phyloP scores from a whole-genome alignment of 1,140 invertebrate genomes.

The Geopemphigus sp. region DNA sequence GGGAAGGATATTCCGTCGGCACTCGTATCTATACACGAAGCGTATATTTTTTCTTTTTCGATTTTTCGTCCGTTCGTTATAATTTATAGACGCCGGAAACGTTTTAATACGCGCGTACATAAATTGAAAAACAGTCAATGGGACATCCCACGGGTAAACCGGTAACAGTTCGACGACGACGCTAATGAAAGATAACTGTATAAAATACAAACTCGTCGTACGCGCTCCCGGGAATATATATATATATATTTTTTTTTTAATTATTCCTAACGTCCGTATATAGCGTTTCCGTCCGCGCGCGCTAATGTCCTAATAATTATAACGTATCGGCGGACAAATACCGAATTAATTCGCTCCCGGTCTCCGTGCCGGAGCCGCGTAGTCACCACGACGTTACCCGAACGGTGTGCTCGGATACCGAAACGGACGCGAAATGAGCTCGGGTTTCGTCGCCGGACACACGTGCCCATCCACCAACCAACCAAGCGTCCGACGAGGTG shows the following conservation, averaged over 20 bases:
- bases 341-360: too few species aligned
- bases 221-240: neutral
- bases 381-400: neutral
- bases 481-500: too few species aligned
- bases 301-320: neutral
- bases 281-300: neutral
- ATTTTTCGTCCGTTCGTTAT: slow-evolving; percentile 13
- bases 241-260: slow-evolving; percentile 8
- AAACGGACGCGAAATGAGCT: too few species aligned
- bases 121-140: slow-evolving; percentile 41
- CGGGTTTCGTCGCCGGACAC: too few species aligned
- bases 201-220: neutral
- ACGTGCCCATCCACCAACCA: too few species aligned
- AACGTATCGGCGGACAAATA: neutral
- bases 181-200: slow-evolving; percentile 25
- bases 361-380: too few species aligned
- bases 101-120: slow-evolving; percentile 23
- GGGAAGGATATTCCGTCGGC: neutral
- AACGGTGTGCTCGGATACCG: neutral
- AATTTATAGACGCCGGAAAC: slow-evolving; percentile 27
- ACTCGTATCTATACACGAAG: neutral
- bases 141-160: slow-evolving; percentile 28
- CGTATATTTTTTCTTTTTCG: slow-evolving; percentile 12
- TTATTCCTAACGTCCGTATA: neutral
- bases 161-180: slow-evolving; percentile 9